These are phyloP conservation scores for Lasioglossum vierecki DNA, from an alignment of 2,888 invertebrate genomes.

Conservation along the genomic window DNA sequence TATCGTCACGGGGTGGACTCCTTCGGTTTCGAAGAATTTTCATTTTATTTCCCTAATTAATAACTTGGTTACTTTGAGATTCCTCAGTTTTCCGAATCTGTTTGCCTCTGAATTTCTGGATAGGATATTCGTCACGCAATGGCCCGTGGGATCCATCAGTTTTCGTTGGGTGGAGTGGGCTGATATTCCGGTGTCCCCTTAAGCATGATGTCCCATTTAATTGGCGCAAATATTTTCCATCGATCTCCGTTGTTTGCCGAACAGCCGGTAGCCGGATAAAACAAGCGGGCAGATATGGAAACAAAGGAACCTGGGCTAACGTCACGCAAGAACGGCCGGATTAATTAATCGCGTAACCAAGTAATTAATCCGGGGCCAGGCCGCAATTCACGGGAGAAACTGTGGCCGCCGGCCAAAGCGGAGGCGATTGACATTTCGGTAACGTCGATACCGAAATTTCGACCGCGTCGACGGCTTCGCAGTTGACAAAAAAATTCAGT, in stretches of 20 bases:
- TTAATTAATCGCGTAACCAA: slow-evolving; percentile 28
- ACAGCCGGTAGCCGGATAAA: neutral
- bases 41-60: too few species aligned
- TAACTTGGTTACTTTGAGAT: too few species aligned
- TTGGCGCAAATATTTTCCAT: slow-evolving; percentile 43
- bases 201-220: slow-evolving; percentile 13
- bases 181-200: neutral
- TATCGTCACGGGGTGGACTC: too few species aligned
- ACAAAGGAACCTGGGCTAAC: slow-evolving; percentile 7
- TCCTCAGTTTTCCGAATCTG: too few species aligned
- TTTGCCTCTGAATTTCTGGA: too few species aligned
- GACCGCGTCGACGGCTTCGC: neutral
- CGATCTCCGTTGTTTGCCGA: slow-evolving; percentile 32
- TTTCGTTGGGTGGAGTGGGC: neutral
- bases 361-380: slow-evolving; percentile 10
- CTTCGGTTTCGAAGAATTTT: too few species aligned
- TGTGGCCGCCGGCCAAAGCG: neutral
- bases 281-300: slow-evolving; percentile 13
- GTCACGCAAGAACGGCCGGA: slow-evolving; percentile 11
- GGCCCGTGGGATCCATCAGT: neutral
- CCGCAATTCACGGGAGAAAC: neutral
- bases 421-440: slow-evolving; percentile 1
- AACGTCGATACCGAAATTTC: slow-evolving; percentile 2
- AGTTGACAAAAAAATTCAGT: neutral
- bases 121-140: neutral